These are phyloP conservation scores for Thaumetopoea pityocampa DNA, from an alignment of 1,140 invertebrate genomes.

Conservation along the genomic window DNA sequence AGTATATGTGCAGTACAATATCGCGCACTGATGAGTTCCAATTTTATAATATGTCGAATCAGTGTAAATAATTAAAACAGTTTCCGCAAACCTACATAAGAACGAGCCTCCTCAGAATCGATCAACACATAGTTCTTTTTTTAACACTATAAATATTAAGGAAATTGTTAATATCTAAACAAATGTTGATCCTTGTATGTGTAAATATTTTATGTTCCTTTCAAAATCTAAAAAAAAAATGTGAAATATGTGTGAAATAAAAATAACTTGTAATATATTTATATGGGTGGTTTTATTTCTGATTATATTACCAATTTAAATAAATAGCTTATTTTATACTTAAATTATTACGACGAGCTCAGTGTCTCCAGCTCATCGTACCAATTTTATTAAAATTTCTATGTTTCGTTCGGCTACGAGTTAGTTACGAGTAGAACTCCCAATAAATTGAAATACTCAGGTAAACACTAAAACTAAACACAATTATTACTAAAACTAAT, in stretches of 20 bases:
- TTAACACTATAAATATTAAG: conserved; percentile 37
- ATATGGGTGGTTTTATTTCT: conserved; percentile 38
- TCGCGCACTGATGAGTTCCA: no score
- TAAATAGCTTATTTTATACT: no score
- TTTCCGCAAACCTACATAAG: conserved; percentile 4
- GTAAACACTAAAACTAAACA: no score
- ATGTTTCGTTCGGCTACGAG: no score
- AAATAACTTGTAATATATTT: conserved; percentile 67
- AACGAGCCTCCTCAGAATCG: conserved; percentile 13
- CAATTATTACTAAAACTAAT: no score
- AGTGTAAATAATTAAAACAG: conserved; percentile 13
- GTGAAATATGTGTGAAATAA: conserved; percentile 72
- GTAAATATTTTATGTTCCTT: conserved; percentile 66
- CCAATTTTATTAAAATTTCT: no score
- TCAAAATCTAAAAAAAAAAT: conserved; percentile 65
- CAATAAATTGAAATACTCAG: no score
- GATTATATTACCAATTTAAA: not conserved
- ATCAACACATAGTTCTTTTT: conserved; percentile 28
- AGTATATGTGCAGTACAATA: no score
- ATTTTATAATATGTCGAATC: no score
- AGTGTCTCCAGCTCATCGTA: no score
- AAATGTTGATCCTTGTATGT: conserved; percentile 64
- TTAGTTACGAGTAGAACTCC: no score
- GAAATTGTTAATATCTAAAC: conserved; percentile 62
- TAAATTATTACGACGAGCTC: no score